A percentile compares a stretch with the other conserved stretches of the same genome.
phyloP scores from a whole-genome alignment of 2,113 vertebrate species.

The Semnornis frantzii region DNA sequence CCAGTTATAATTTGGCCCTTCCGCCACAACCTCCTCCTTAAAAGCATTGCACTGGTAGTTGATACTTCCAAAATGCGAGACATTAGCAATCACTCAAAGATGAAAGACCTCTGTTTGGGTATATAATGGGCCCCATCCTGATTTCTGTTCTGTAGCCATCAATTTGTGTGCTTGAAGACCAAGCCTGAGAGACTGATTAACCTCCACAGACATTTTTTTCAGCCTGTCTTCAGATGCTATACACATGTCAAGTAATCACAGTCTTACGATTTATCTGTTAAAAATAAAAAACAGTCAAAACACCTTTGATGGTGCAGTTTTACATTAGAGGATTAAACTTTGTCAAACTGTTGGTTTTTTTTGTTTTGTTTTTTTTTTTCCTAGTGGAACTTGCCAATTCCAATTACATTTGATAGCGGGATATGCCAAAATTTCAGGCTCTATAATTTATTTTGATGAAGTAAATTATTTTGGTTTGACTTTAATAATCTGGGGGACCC shows the following conservation, averaged over 20 bases:
- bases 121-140: background rate
- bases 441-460: background rate
- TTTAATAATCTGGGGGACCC: background rate
- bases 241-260: background rate
- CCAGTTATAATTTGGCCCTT: no score
- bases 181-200: background rate
- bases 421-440: background rate
- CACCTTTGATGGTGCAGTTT: background rate
- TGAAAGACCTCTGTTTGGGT: background rate
- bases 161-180: background rate
- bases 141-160: background rate
- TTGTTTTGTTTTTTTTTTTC: no score
- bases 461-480: background rate
- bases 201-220: background rate
- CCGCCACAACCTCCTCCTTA: no score
- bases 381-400: background rate
- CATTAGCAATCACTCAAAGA: background rate
- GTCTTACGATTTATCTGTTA: background rate
- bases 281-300: background rate
- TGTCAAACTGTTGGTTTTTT: background rate
- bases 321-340: background rate
- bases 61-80: background rate
- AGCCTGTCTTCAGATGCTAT: background rate
- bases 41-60: background rate
- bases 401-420: background rate